These are phyloP conservation scores for Myiozetetes cayanensis DNA, from an alignment of 2,113 vertebrate species.

Conservation along the genomic window DNA sequence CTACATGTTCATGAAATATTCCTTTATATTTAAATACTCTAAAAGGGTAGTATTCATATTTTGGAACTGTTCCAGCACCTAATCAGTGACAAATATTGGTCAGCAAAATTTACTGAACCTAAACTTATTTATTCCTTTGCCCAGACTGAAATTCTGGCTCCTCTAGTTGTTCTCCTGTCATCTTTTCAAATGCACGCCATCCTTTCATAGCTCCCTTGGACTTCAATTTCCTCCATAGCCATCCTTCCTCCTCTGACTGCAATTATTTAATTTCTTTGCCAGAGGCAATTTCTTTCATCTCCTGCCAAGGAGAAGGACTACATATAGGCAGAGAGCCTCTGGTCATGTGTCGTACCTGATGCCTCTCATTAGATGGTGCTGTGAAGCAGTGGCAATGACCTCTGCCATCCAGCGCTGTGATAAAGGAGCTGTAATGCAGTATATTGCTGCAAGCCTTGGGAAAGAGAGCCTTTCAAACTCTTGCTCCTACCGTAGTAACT, in stretches of 20 bases:
- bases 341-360: neutral
- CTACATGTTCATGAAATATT: neutral
- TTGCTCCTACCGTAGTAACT: neutral
- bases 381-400: neutral
- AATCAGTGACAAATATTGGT: neutral
- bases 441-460: rapidly evolving
- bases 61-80: neutral
- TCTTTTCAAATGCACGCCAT: neutral
- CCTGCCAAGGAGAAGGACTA: neutral
- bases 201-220: neutral
- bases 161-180: neutral
- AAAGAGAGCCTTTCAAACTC: neutral
- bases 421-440: neutral
- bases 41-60: neutral
- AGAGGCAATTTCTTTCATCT: conserved; percentile 34
- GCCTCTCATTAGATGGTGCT: conserved; percentile 31
- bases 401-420: neutral
- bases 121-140: neutral
- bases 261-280: conserved; percentile 38
- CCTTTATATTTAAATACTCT: neutral
- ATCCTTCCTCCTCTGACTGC: neutral
- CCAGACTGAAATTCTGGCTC: neutral
- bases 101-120: neutral
- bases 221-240: conserved; percentile 3
- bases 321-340: neutral